phyloP scores from a whole-genome alignment of 2,797 vertebrate genomes.

The Sebastes matsubarae region DNA sequence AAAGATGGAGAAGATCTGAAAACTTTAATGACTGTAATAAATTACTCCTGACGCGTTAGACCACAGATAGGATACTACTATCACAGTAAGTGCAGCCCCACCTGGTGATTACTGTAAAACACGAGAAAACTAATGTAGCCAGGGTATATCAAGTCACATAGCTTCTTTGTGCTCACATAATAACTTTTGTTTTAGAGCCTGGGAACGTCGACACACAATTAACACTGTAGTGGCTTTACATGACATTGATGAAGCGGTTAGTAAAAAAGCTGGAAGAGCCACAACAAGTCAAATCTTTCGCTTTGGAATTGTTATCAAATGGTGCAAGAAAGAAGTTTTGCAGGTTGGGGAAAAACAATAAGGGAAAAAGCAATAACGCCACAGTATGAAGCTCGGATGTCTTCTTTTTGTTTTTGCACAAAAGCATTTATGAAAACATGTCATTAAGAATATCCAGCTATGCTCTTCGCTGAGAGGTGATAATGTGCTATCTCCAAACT shows the following conservation, averaged over 20 bases:
- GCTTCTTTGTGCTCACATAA: slow-evolving; percentile 38
- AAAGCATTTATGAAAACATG: slow-evolving; percentile 37
- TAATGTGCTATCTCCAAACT: slow-evolving; percentile 27
- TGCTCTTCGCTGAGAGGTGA: slow-evolving; percentile 33
- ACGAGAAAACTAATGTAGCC: slow-evolving; percentile 37
- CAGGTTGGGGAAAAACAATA: slow-evolving; percentile 18
- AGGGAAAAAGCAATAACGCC: neutral
- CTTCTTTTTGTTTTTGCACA: neutral
- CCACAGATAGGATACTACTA: slow-evolving; percentile 16
- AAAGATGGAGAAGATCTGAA: neutral
- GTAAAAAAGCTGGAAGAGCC: slow-evolving; percentile 38
- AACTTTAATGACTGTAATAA: slow-evolving; percentile 28
- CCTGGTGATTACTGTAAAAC: slow-evolving; percentile 31
- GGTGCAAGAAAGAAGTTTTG: slow-evolving; percentile 21
- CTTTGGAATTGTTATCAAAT: slow-evolving; percentile 13
- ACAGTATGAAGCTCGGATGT: slow-evolving; percentile 11
- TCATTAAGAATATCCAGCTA: slow-evolving; percentile 36
- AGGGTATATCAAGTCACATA: slow-evolving; percentile 7
- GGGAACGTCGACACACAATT: slow-evolving; percentile 62
- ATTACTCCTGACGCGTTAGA: slow-evolving; percentile 10
- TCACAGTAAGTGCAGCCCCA: slow-evolving; percentile 7
- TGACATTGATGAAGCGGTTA: slow-evolving; percentile 62
- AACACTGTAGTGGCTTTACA: slow-evolving; percentile 36
- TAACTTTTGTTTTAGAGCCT: slow-evolving; percentile 55
- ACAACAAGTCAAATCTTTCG: slow-evolving; percentile 30